Evolutionary conservation across 2,888 invertebrate species (phyloP).

Genomic region (Oscheius sp.): DNA sequence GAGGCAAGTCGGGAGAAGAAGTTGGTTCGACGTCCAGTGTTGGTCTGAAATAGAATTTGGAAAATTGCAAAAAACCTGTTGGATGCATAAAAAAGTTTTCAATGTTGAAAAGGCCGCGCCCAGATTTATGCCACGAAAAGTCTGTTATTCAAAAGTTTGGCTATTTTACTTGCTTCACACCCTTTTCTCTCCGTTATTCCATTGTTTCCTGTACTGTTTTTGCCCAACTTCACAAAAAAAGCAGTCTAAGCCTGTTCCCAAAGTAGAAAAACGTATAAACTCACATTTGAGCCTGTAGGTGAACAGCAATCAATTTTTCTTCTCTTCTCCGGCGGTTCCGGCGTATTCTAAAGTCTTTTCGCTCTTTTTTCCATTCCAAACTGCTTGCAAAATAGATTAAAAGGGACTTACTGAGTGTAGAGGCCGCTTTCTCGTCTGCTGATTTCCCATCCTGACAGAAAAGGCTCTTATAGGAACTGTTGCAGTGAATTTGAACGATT

Average conservation of each 20-base stretch:
- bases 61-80: no score
- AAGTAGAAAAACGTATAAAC: no score
- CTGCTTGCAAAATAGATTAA: background rate
- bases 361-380: background rate
- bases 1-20: background rate
- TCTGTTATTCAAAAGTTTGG: no score
- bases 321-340: constrained; percentile 10
- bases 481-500: constrained; percentile 50
- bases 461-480: no score
- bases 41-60: constrained; percentile 8
- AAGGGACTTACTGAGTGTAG: background rate
- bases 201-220: no score
- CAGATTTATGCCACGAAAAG: no score
- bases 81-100: background rate
- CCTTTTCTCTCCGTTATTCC: no score
- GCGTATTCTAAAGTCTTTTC: background rate
- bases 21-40: background rate
- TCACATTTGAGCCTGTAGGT: constrained; percentile 15
- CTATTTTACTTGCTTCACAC: no score
- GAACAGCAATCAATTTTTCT: constrained; percentile 20
- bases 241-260: no score
- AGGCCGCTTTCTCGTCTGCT: constrained; percentile 13
- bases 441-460: constrained; percentile 1
- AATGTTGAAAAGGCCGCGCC: background rate
- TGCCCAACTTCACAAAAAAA: no score